Conservation (phyloP, 2,113 vertebrate species). For the Caranx melampygus region DNA sequence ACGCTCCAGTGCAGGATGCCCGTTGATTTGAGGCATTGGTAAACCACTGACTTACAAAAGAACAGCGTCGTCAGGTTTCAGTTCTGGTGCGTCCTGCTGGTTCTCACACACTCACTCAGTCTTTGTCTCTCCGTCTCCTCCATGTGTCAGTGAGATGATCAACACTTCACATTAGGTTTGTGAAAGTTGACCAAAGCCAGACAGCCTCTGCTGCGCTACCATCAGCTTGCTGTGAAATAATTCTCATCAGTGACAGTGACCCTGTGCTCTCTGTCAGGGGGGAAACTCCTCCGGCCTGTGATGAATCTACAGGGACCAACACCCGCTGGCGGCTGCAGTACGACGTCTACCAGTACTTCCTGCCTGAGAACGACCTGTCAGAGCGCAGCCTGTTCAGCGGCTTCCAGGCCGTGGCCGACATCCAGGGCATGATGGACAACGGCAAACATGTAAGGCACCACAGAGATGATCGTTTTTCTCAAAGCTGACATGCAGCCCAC, state of each 20-base stretch:
- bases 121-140: not conserved
- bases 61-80: not conserved
- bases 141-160: not conserved
- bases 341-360: conserved; percentile 93
- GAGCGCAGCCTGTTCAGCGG: conserved; percentile 84
- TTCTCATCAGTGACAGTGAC: too few species aligned
- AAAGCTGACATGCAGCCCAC: not conserved
- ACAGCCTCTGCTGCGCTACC: not conserved
- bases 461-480: too few species aligned
- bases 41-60: not conserved
- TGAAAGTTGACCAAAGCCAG: not conserved
- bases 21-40: too few species aligned
- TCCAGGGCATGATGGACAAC: conserved; percentile 77
- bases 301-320: conserved; percentile 60
- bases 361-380: conserved; percentile 88
- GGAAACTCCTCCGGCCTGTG: conserved; percentile 80
- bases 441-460: conserved; percentile 82
- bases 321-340: conserved; percentile 89
- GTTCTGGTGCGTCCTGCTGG: not conserved
- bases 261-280: conserved; percentile 78
- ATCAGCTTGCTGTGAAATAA: too few species aligned
- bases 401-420: conserved; percentile 84
- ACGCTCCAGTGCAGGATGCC: not conserved
- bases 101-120: not conserved
- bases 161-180: not conserved